Conservation (phyloP, 2,113 vertebrate genomes). For the Saimiri boliviensis region DNA sequence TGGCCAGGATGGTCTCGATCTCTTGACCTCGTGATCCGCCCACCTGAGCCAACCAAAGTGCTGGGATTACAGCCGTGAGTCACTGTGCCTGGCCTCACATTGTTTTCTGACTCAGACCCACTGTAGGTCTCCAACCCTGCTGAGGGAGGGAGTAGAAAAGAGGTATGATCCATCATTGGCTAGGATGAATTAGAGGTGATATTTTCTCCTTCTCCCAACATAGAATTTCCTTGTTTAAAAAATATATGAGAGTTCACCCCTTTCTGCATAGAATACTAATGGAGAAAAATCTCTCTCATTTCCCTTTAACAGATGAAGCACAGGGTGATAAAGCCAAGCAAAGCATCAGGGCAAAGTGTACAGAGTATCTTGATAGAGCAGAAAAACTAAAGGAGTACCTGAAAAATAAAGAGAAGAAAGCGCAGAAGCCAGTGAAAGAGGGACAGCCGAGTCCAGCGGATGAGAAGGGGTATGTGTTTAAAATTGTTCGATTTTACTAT, state of each 20-base stretch:
- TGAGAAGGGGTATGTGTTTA: conserved; percentile 93
- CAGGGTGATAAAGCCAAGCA: conserved; percentile 96
- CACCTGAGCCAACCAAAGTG: too few species aligned
- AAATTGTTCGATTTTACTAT: conserved; percentile 32
- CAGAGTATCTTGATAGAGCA: conserved; percentile 96
- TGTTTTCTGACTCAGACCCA: neutral
- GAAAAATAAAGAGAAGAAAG: conserved; percentile 92
- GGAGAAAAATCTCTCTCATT: conserved; percentile 57
- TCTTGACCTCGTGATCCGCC: too few species aligned
- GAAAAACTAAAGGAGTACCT: conserved; percentile 97
- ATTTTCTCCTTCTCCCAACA: neutral
- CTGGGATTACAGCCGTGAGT: too few species aligned
- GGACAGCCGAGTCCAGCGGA: conserved; percentile 87
- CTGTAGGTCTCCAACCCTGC: neutral
- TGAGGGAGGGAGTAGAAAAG: neutral
- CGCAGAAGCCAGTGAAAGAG: conserved; percentile 95
- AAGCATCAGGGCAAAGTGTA: conserved; percentile 94
- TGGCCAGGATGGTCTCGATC: too few species aligned
- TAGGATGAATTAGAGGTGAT: neutral
- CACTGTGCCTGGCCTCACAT: neutral
- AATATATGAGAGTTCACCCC: neutral
- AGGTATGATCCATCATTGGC: neutral
- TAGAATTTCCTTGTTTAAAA: neutral
- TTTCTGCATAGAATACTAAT: neutral
- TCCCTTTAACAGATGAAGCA: conserved; percentile 91